A percentile compares a stretch with the other conserved stretches of the same genome.
Evolutionary conservation across 2,888 invertebrate genomes (phyloP).

Genomic region (Dione vanillae): DNA sequence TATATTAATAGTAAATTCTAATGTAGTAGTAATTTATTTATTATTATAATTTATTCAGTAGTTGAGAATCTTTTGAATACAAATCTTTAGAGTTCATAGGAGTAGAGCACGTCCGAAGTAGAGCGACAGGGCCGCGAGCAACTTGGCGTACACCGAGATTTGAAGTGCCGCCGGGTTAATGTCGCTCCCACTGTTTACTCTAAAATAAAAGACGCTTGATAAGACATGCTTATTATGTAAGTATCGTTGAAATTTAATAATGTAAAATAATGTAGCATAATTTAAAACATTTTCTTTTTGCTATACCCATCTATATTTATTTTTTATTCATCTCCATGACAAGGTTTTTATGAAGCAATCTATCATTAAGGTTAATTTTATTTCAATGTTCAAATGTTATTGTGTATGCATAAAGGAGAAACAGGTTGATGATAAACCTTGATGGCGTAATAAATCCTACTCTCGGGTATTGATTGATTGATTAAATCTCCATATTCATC

Average conservation of each 20-base stretch:
- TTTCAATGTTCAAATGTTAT: no score
- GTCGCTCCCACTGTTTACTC: constrained; percentile 21
- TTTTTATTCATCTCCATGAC: no score
- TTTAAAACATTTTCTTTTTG: no score
- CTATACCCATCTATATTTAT: no score
- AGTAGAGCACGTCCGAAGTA: constrained; percentile 26
- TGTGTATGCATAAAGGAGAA: neutral
- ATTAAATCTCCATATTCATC: constrained; percentile 25
- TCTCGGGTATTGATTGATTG: constrained; percentile 20
- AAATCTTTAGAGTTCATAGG: constrained; percentile 23
- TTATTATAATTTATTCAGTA: neutral
- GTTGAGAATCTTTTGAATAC: constrained; percentile 6
- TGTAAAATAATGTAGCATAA: no score
- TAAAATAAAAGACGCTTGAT: constrained; percentile 25
- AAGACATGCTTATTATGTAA: constrained; percentile 18
- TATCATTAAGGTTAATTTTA: no score
- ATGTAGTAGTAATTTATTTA: neutral
- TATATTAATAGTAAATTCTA: neutral
- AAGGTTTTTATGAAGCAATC: no score
- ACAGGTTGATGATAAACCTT: constrained; percentile 21
- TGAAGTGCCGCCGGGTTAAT: constrained; percentile 38
- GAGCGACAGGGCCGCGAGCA: constrained; percentile 30
- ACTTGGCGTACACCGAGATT: constrained; percentile 23
- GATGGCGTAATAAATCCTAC: constrained; percentile 17
- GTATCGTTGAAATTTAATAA: no score